These are phyloP conservation scores for Sesamia nonagrioides DNA, from an alignment of 1,140 invertebrate species.

Conservation along the genomic window DNA sequence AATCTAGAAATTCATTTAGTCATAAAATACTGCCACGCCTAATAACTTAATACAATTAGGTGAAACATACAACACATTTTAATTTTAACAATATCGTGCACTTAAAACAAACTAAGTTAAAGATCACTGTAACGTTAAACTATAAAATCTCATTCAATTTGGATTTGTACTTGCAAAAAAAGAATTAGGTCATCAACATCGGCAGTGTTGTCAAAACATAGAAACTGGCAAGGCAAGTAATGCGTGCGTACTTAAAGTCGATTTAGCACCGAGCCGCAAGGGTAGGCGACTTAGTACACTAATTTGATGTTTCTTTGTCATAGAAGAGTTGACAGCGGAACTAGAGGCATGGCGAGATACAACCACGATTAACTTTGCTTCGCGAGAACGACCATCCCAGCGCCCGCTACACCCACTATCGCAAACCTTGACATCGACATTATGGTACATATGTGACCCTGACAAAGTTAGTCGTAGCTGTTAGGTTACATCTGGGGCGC, in stretches of 20 bases:
- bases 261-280: constrained; percentile 56
- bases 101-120: constrained; percentile 85
- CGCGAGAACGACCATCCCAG: constrained; percentile 70
- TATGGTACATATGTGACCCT: constrained; percentile 59
- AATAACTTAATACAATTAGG: constrained; percentile 84
- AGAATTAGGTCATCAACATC: constrained; percentile 81
- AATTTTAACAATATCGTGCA: constrained; percentile 86
- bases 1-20: constrained; percentile 75
- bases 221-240: constrained; percentile 85
- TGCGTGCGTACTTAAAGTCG: constrained; percentile 81
- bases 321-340: constrained; percentile 82
- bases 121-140: constrained; percentile 84
- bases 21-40: constrained; percentile 84
- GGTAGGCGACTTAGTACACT: constrained; percentile 57
- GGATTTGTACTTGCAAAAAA: constrained; percentile 86
- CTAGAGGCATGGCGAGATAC: constrained; percentile 54
- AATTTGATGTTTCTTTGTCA: constrained; percentile 80
- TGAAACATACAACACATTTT: constrained; percentile 85
- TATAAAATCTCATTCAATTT: constrained; percentile 86
- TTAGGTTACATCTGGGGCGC: constrained; percentile 68
- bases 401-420: constrained; percentile 61
- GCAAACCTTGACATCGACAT: constrained; percentile 54
- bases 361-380: constrained; percentile 69
- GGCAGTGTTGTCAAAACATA: constrained; percentile 85
- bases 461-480: constrained; percentile 80